Evolutionary conservation across 2,888 invertebrate genomes (phyloP).

Genomic region (Corbicula japonica): DNA sequence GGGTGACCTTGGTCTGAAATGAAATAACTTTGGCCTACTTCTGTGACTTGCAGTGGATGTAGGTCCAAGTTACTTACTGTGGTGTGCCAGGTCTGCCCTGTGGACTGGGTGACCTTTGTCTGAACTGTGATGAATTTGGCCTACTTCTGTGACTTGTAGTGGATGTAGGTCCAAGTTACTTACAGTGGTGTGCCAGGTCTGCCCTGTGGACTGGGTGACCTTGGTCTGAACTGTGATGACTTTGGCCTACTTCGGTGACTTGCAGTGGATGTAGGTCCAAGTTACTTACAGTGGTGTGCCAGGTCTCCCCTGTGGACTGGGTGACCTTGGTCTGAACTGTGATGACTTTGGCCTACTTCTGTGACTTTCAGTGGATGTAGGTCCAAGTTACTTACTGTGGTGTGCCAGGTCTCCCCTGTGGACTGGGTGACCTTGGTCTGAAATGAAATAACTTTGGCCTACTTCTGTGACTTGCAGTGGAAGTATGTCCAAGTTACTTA

Average conservation of each 20-base stretch:
- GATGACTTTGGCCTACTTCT: constrained; percentile 26
- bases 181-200: constrained; percentile 71
- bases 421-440: constrained; percentile 55
- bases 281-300: constrained; percentile 71
- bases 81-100: constrained; percentile 69
- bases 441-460: no score
- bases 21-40: no score
- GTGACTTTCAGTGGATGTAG: constrained; percentile 66
- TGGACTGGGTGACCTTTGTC: constrained; percentile 56
- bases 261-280: constrained; percentile 70
- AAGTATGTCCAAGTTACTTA: no score
- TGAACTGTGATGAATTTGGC: no score
- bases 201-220: constrained; percentile 56
- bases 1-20: no score
- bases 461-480: no score
- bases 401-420: constrained; percentile 65
- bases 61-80: constrained; percentile 67
- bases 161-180: no score
- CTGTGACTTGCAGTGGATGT: no score
- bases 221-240: constrained; percentile 9
- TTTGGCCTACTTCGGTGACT: constrained; percentile 32
- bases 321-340: constrained; percentile 24
- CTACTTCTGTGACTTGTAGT: no score
- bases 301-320: constrained; percentile 62
- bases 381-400: constrained; percentile 71